phyloP scores from a whole-genome alignment of 2,113 vertebrate genomes.

The Cebidichthys violaceus region DNA sequence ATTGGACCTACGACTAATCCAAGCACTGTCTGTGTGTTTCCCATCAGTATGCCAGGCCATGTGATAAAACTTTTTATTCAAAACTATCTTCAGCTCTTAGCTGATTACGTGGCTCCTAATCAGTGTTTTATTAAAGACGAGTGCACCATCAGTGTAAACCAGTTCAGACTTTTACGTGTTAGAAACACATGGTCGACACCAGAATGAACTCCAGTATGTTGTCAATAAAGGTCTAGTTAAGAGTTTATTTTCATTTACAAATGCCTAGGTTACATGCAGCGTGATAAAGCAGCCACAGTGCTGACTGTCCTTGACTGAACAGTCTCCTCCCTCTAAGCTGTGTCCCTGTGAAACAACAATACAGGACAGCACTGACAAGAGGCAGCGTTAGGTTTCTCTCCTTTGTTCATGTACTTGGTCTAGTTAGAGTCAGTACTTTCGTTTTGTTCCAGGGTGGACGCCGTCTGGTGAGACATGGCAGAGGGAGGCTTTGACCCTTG shows the following conservation, averaged over 20 bases:
- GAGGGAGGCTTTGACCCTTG: conserved; percentile 98
- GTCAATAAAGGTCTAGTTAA: not conserved
- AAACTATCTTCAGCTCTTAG: not conserved
- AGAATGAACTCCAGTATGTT: not conserved
- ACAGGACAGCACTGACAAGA: conserved; percentile 30
- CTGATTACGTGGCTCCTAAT: not conserved
- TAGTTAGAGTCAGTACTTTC: conserved; percentile 22
- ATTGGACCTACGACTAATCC: not conserved
- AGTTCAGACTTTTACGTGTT: not conserved
- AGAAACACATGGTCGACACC: not conserved
- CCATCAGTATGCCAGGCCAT: not conserved
- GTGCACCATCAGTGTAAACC: not conserved
- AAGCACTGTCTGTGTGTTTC: not conserved
- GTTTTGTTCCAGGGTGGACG: conserved; percentile 39
- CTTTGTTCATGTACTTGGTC: conserved; percentile 11
- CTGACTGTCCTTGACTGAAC: conserved; percentile 11
- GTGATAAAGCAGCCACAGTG: not conserved
- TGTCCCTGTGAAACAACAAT: conserved; percentile 33
- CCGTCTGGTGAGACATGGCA: conserved; percentile 87
- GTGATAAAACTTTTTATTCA: not conserved
- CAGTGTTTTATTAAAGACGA: not conserved
- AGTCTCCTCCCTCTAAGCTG: conserved; percentile 61
- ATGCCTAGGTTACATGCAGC: not conserved
- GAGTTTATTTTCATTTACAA: not conserved
- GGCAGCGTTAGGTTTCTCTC: conserved; percentile 49